These are phyloP conservation scores for Lithophane semibrunnea DNA, from an alignment of 2,888 invertebrate species.

Conservation along the genomic window DNA sequence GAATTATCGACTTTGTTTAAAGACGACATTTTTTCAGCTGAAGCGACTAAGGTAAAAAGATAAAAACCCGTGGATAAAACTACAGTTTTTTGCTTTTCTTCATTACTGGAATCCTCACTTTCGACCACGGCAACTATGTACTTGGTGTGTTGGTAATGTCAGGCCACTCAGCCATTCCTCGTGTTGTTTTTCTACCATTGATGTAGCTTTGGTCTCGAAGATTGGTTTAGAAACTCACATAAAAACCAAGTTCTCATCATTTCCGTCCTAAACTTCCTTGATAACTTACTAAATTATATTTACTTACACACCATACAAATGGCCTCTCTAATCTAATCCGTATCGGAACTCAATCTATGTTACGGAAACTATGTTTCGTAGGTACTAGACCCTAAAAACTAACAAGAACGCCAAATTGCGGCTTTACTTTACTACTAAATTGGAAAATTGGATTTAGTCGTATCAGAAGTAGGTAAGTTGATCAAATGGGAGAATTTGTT, in stretches of 20 bases:
- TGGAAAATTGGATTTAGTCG: constrained; percentile 58
- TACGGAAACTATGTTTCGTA: constrained; percentile 46
- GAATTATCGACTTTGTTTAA: constrained; percentile 30
- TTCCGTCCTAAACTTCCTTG: neutral
- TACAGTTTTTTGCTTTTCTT: neutral
- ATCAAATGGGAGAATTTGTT: constrained; percentile 43
- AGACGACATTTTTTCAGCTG: constrained; percentile 33
- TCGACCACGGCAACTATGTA: neutral
- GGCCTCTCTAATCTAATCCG: constrained; percentile 32
- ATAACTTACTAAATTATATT: constrained; percentile 18
- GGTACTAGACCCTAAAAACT: constrained; percentile 39
- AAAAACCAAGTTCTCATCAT: neutral
- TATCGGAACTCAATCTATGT: constrained; percentile 48
- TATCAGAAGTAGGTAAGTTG: constrained; percentile 38
- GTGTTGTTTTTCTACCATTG: neutral
- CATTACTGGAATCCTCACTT: neutral
- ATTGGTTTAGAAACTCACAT: neutral
- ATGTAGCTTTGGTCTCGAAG: neutral
- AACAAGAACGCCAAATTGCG: constrained; percentile 51
- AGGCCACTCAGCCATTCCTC: no score
- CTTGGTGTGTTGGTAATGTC: neutral
- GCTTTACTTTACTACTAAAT: constrained; percentile 33
- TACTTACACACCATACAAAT: constrained; percentile 17
- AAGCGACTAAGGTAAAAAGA: constrained; percentile 18
- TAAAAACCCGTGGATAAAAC: constrained; percentile 6